Base-by-base conservation (phyloP, 2,797 vertebrate genomes). In the Myotis pilosus region DNA sequence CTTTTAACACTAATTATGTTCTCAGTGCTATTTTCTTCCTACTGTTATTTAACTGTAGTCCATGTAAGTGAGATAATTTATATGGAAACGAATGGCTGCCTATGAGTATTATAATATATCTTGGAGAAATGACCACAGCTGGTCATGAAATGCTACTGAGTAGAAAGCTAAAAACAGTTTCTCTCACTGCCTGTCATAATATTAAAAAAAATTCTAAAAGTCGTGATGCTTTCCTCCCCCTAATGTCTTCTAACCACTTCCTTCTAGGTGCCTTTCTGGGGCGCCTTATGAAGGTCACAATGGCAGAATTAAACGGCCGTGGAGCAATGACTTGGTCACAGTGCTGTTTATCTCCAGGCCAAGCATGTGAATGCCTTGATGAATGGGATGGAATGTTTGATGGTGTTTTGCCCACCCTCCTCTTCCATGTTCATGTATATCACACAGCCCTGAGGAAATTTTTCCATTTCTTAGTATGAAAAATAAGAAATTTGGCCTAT, bases 1-100 rank as follows among this genome's bases (percentile, higher is more conserved):
- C n/a, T 92, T 96, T 92, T 92, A 86, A 92, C 87, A 89, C 82
- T 97, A 97, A 97, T 95, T 94, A 95, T 66, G 75, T 94, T 94
- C 23, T 96, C 71, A 93, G 16, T 90, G 23, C 57, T 87, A 84
- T 55, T 83, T 94, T 87, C 84, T 93, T 87, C 33, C 10, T 69
- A 19, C 49, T 69, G 25, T 89, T 44, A 71, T 49, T 95, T 97
- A 95, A 95, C 90, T 74, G 49, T 92, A 51, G 91, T 96, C 79
- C 92, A 97, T 97, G 87, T 96, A 87, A 96, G 33, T 81, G 88
- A 95, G 93, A 1, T 1, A 9, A 20, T 95, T 96, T 68, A 96
- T 93, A 96, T 80, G 60, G 88, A 97, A 96, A 68, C 0, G 25
- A 11, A 44, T 60, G 91, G 44, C 64, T 89, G 84, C 53, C 64